A percentile compares a stretch with the other conserved stretches of the same genome.
Evolutionary conservation across 2,797 vertebrate genomes (phyloP).

Genomic region (Coregonus suidteri): DNA sequence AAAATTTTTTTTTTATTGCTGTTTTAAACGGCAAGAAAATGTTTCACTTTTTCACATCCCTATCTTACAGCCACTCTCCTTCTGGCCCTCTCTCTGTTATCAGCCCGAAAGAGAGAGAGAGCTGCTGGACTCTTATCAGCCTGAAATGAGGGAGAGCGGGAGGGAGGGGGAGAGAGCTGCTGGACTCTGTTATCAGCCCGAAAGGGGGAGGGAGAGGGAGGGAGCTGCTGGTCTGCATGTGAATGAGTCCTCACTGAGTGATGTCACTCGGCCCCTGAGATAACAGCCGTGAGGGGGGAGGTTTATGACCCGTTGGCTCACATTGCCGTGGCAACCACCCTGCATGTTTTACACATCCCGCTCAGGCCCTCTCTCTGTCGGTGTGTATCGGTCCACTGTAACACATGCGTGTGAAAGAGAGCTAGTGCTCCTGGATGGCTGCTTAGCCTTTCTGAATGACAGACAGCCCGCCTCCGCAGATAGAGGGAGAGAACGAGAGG

Average conservation of each 20-base stretch:
- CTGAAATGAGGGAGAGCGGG: conserved; percentile 34
- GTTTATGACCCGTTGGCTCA: conserved; percentile 3
- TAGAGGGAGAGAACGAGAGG: too few species aligned
- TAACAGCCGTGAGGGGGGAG: background rate
- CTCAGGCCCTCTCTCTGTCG: too few species aligned
- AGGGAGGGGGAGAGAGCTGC: conserved; percentile 64
- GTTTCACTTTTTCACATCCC: too few species aligned
- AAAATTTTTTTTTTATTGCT: too few species aligned
- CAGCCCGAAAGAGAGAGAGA: conserved; percentile 24
- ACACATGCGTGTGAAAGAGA: background rate
- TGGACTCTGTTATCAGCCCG: conserved; percentile 78
- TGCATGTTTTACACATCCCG: background rate
- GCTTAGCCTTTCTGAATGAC: background rate
- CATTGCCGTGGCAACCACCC: conserved; percentile 5
- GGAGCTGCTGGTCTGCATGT: conserved; percentile 33
- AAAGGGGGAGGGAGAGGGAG: conserved; percentile 28
- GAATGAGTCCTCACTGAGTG: conserved; percentile 2
- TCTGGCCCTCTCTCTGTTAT: background rate
- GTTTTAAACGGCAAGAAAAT: too few species aligned
- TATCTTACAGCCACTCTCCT: too few species aligned
- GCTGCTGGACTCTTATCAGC: background rate
- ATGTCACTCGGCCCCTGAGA: conserved; percentile 5
- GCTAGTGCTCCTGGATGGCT: too few species aligned
- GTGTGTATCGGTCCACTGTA: background rate
- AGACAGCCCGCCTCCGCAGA: background rate